A percentile compares a stretch with the other conserved stretches of the same genome.
Evolutionary conservation across 2,888 invertebrate species (phyloP).

Genomic region (Polydrusus tereticollis): DNA sequence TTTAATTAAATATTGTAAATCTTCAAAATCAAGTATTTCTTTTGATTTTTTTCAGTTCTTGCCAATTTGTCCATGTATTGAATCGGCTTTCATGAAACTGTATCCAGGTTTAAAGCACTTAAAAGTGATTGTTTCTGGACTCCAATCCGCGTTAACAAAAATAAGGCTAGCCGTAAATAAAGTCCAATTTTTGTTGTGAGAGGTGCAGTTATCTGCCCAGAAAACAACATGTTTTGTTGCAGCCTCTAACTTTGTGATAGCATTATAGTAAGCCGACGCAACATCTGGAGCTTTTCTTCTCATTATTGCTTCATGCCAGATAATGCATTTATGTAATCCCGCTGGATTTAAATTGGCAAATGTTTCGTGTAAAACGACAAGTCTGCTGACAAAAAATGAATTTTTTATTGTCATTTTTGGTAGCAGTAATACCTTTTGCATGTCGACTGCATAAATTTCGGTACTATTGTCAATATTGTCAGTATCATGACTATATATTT

Average conservation of each 20-base stretch:
- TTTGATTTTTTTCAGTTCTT: constrained; percentile 19
- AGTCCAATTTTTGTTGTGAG: constrained; percentile 29
- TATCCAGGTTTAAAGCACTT: constrained; percentile 50
- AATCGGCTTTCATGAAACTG: too few species aligned
- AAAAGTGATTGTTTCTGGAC: constrained; percentile 36
- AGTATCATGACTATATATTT: constrained; percentile 1
- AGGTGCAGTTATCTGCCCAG: constrained; percentile 39
- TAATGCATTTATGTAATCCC: not conserved
- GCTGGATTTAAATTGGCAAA: constrained; percentile 27
- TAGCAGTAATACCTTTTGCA: constrained; percentile 46
- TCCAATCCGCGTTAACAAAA: constrained; percentile 30
- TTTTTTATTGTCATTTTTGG: constrained; percentile 49
- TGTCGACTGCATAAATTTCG: constrained; percentile 31
- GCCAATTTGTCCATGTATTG: constrained; percentile 46
- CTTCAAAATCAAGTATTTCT: constrained; percentile 7
- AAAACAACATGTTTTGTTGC: constrained; percentile 20
- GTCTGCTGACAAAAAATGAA: constrained; percentile 37
- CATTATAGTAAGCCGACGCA: constrained; percentile 37
- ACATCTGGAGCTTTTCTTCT: constrained; percentile 47
- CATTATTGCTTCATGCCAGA: constrained; percentile 44
- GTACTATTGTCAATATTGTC: not conserved
- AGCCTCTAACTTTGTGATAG: constrained; percentile 14
- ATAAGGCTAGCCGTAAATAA: constrained; percentile 30
- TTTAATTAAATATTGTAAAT: not conserved
- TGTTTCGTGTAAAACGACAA: constrained; percentile 44